Percentiles rank a stretch among this genome's conserved stretches.
These are phyloP conservation scores for Drosophila sordidapex DNA, from an alignment of 2,888 invertebrate species.

Conservation along the genomic window DNA sequence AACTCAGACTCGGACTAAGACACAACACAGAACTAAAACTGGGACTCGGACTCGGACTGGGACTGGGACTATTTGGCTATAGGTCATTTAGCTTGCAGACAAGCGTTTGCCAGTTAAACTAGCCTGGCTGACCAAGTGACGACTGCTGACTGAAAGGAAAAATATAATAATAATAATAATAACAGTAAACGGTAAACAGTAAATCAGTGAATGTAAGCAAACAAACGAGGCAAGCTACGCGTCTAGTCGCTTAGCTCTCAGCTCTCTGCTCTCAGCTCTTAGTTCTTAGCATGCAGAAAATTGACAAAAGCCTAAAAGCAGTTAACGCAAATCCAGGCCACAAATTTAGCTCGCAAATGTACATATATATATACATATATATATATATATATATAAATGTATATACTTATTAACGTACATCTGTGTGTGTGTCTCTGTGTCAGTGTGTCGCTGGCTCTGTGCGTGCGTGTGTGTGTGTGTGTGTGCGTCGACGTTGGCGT, in stretches of 20 bases:
- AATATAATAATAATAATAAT: slow-evolving; percentile 1
- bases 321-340: slow-evolving; percentile 60
- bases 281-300: slow-evolving; percentile 8
- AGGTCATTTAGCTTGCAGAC: slow-evolving; percentile 1
- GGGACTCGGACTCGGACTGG: neutral
- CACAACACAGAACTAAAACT: slow-evolving; percentile 7
- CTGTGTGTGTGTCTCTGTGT: slow-evolving; percentile 13
- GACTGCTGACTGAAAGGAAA: slow-evolving; percentile 16
- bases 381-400: neutral
- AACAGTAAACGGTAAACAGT: slow-evolving; percentile 31
- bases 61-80: neutral
- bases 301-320: slow-evolving; percentile 52
- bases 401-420: slow-evolving; percentile 33
- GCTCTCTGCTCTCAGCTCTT: neutral
- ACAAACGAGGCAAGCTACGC: neutral
- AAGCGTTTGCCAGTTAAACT: slow-evolving; percentile 3
- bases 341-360: slow-evolving; percentile 57
- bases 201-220: slow-evolving; percentile 54
- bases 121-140: slow-evolving; percentile 23
- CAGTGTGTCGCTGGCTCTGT: slow-evolving; percentile 22
- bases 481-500: slow-evolving; percentile 47
- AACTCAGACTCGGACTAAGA: slow-evolving; percentile 3
- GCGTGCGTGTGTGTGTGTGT: slow-evolving; percentile 31
- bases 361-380: slow-evolving; percentile 21
- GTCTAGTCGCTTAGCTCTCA: neutral